A percentile compares a stretch with the other conserved stretches of the same genome.
Conservation (phyloP, 2,797 vertebrate species). For the Limnodromus scolopaceus region DNA sequence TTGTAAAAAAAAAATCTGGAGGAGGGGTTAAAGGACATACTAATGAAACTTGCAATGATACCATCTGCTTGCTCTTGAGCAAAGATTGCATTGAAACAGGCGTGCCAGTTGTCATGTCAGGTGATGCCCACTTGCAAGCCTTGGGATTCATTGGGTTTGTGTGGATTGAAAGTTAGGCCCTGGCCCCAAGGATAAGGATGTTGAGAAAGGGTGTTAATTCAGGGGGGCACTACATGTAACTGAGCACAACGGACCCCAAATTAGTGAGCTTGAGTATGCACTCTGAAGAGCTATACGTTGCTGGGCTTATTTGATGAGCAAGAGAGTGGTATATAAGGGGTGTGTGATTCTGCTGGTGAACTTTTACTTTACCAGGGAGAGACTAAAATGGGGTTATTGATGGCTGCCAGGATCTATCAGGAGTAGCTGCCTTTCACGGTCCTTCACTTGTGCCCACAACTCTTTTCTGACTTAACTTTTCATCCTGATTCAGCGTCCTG, state of each 20-base stretch:
- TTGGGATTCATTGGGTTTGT: neutral
- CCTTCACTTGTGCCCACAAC: neutral
- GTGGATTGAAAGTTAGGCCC: neutral
- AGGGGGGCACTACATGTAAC: neutral
- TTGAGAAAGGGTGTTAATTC: neutral
- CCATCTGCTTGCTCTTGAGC: neutral
- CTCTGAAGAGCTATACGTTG: neutral
- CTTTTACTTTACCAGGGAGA: neutral
- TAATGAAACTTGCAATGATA: neutral
- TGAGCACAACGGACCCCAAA: neutral
- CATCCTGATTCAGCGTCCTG: fast-evolving
- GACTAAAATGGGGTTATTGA: neutral
- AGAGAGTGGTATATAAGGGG: neutral
- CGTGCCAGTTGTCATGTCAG: neutral
- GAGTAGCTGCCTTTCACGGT: neutral
- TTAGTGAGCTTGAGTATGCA: neutral
- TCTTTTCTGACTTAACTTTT: neutral
- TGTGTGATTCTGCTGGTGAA: neutral
- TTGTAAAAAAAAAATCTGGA: neutral
- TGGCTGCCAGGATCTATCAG: neutral
- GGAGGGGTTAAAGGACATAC: neutral
- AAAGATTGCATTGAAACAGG: neutral
- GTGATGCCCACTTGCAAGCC: neutral
- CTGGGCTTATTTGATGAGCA: neutral
- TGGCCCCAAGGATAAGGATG: neutral